These are phyloP conservation scores for Lucinisca nassula DNA, from an alignment of 2,888 invertebrate species.

Conservation along the genomic window DNA sequence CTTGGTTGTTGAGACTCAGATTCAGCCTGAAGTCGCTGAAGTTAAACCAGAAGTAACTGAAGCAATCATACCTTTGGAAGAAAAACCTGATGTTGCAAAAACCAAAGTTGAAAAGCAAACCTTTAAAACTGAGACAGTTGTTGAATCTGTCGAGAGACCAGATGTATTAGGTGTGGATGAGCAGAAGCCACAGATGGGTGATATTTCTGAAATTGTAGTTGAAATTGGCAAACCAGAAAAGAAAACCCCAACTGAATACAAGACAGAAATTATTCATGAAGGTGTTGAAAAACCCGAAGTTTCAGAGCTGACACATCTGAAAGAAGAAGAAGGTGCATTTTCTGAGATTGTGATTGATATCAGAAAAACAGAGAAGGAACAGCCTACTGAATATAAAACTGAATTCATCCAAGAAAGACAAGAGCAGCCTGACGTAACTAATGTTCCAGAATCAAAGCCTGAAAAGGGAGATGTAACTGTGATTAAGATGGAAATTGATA, in stretches of 20 bases:
- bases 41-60: slow-evolving; percentile 26
- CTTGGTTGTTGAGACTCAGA: slow-evolving; percentile 19
- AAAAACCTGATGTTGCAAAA: slow-evolving; percentile 59
- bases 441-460: slow-evolving; percentile 33
- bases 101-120: slow-evolving; percentile 5
- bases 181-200: slow-evolving; percentile 35
- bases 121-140: slow-evolving; percentile 22
- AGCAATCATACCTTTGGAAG: slow-evolving; percentile 10
- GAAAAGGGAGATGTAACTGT: slow-evolving; percentile 41
- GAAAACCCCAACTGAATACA: slow-evolving; percentile 54
- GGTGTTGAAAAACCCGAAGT: slow-evolving; percentile 62
- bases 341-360: slow-evolving; percentile 32
- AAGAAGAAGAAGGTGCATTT: not conserved
- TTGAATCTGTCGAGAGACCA: slow-evolving; percentile 23
- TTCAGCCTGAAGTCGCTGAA: slow-evolving; percentile 34
- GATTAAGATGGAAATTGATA: slow-evolving; percentile 51
- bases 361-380: slow-evolving; percentile 28
- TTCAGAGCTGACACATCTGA: slow-evolving; percentile 63
- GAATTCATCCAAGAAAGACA: slow-evolving; percentile 44
- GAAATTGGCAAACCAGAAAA: slow-evolving; percentile 45
- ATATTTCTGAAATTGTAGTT: slow-evolving; percentile 55
- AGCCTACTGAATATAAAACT: slow-evolving; percentile 56
- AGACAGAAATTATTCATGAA: slow-evolving; percentile 65
- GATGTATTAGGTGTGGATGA: not conserved
- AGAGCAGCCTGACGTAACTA: slow-evolving; percentile 50